Base-by-base conservation (phyloP, 2,888 invertebrate genomes). In the Labia minor region DNA sequence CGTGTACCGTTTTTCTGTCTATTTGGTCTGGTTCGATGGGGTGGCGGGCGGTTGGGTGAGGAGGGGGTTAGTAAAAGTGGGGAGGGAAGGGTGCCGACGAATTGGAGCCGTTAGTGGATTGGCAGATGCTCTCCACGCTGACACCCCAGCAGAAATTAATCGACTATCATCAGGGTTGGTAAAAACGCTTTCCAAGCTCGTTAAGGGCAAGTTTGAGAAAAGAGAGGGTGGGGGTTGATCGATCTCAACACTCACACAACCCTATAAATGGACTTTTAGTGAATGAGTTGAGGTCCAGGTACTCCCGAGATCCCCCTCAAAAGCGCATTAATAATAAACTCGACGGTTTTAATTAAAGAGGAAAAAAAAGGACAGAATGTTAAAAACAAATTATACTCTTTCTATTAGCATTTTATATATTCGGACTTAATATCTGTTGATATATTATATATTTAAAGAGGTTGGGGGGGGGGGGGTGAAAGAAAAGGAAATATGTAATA, bases 21-120 rank as follows among this genome's bases (percentile, higher is more conserved):
- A 49, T 49, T 49, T 49, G 49, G n/a, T 10, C 49, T 26, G 26
- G 26, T 26, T 26, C 26, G 8, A 14, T 2, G 49, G 49, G 49
- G 3, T 49, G 49, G n/a, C n/a, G n/a, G n/a, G n/a, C n/a, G n/a
- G n/a, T n/a, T n/a, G n/a, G n/a, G n/a, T n/a, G n/a, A n/a, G n/a
- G n/a, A n/a, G n/a, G n/a, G n/a, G n/a, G n/a, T n/a, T n/a, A n/a
- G n/a, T n/a, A n/a, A n/a, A n/a, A n/a, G n/a, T n/a, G n/a, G n/a
- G n/a, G n/a, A 26, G 8, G 8, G 8, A 8, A 8, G 26, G 26
- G 26, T 49, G 49, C 49, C 49, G 49, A 49, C 49, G 49, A 49
- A 49, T 49, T 49, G 49, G 49, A 49, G 49, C 49, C 49, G 49
- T 49, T 49, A 49, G 49, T 49, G 49, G 49, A 49, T 49, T 49